Evolutionary conservation across 2,888 invertebrate genomes (phyloP).

Genomic region (Cephonodes hylas): DNA sequence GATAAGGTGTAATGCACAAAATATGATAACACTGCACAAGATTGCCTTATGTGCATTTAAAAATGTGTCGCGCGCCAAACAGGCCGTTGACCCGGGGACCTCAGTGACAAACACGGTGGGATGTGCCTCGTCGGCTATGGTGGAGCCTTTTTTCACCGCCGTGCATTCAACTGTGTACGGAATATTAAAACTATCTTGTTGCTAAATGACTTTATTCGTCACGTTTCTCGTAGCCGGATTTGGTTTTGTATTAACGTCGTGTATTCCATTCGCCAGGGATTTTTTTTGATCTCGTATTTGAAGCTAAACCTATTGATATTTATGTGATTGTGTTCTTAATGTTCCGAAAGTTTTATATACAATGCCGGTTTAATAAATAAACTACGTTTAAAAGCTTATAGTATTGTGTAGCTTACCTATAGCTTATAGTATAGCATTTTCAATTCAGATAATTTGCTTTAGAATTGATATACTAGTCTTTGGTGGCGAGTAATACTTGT

Average conservation of each 20-base stretch:
- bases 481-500: no score
- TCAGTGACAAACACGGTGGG: conserved; percentile 75
- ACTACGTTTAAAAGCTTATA: no score
- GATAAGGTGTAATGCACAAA: conserved; percentile 13
- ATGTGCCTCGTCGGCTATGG: conserved; percentile 58
- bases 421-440: no score
- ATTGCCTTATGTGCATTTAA: conserved; percentile 58
- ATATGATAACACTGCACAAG: conserved; percentile 24
- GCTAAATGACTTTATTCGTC: conserved; percentile 30
- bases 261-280: background rate
- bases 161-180: conserved; percentile 43
- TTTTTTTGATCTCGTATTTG: background rate
- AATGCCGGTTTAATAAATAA: no score
- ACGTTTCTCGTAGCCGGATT: conserved; percentile 27
- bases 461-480: no score
- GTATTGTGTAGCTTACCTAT: no score
- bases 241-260: background rate
- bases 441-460: no score
- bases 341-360: no score
- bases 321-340: no score
- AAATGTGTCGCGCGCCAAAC: conserved; percentile 76
- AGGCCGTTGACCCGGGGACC: conserved; percentile 70
- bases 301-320: no score
- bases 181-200: conserved; percentile 34
- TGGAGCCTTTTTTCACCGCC: conserved; percentile 36